phyloP scores from a whole-genome alignment of 2,888 invertebrate genomes.

The Nasonovia ribisnigri region DNA sequence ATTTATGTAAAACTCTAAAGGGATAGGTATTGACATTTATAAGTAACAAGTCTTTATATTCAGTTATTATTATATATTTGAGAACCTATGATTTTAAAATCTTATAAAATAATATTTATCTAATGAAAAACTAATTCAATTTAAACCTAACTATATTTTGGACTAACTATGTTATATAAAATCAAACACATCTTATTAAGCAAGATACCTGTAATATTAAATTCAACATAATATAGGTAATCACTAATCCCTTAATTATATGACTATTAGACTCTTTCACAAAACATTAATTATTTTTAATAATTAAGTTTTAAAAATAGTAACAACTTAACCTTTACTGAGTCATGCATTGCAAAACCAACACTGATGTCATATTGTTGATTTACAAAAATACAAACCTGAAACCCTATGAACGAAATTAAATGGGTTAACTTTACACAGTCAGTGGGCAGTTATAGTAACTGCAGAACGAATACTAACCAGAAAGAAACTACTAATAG shows the following conservation, averaged over 20 bases:
- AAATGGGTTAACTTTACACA: not conserved
- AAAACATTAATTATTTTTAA: not conserved
- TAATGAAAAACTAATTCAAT: not conserved
- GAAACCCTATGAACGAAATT: not conserved
- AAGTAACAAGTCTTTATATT: not conserved
- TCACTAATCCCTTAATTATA: not conserved
- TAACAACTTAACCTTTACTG: conserved; percentile 1
- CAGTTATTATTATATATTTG: not conserved
- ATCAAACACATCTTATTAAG: not conserved
- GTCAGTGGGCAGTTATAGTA: not conserved
- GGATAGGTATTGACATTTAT: not conserved
- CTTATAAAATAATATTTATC: not conserved
- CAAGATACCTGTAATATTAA: not conserved
- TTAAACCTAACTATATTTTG: not conserved
- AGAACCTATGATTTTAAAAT: not conserved
- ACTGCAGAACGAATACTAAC: not conserved
- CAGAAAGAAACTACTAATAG: not conserved
- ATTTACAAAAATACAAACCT: not conserved
- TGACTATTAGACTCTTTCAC: not conserved
- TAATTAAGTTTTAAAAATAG: conserved; percentile 25
- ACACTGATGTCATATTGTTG: not conserved
- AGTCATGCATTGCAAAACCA: not conserved
- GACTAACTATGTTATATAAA: not conserved
- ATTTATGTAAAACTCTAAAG: not conserved
- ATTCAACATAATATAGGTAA: not conserved